Evolutionary conservation across 2,888 invertebrate genomes (phyloP).

Genomic region (Cephus pulcher): DNA sequence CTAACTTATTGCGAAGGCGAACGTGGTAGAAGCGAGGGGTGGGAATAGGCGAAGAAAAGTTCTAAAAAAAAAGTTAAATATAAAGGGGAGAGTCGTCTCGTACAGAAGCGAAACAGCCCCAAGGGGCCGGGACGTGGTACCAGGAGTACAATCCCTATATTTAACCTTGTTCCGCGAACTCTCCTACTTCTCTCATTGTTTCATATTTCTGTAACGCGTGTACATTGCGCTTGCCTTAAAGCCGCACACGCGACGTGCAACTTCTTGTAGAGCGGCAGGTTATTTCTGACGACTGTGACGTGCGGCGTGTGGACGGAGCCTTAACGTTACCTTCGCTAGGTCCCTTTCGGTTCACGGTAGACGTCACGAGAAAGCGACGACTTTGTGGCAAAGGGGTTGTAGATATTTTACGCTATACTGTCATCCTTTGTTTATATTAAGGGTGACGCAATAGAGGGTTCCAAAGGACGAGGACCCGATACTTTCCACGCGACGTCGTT

Average conservation of each 20-base stretch:
- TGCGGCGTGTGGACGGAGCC: neutral
- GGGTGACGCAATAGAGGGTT: neutral
- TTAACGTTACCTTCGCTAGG: neutral
- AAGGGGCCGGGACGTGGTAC: neutral
- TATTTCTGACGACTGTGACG: neutral
- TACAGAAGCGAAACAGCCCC: neutral
- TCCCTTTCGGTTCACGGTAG: neutral
- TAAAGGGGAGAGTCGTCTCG: neutral
- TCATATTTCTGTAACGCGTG: constrained; percentile 5
- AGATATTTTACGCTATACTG: neutral
- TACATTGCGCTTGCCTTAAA: neutral
- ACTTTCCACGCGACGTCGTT: neutral
- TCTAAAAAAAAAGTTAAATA: neutral
- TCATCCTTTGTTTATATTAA: neutral
- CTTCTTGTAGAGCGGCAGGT: neutral
- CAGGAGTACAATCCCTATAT: neutral
- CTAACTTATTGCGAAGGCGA: neutral
- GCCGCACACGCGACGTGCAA: neutral
- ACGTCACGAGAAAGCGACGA: neutral
- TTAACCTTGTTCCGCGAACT: neutral
- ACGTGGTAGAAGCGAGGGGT: neutral
- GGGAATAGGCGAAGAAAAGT: neutral
- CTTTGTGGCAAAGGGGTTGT: neutral
- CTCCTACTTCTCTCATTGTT: constrained; percentile 1
- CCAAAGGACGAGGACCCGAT: neutral